Base-by-base conservation (phyloP, 2,888 invertebrate species). In the Heliconius ethilla region DNA sequence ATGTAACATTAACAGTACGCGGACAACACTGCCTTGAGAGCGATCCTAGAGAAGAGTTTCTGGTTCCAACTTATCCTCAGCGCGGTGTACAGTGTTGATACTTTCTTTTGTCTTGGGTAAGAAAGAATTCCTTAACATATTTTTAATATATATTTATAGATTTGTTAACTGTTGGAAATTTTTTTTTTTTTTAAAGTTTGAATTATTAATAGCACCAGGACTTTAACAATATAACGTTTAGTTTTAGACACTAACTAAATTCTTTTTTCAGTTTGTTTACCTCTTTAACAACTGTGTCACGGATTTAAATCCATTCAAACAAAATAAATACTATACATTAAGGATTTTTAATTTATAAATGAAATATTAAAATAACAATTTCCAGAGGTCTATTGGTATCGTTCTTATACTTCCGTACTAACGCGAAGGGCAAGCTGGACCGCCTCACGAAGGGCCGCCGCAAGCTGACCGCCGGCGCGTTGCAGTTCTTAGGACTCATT, bases 351-450 rank as follows among this genome's bases (percentile, higher is more conserved):
- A 51, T 45, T 11, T 37, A 7, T 51, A 15, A 5, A 51, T 51
- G 7, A 51, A 51, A 2, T 51, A 0, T 22, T 51, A 7, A 22
- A 51, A 51, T 51, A 22, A 51, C 3, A 59, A 59, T 63, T 13
- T 11, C 10, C n/a, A 97, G 98, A 82, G 98, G 98, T 13, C 95
- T 98, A 86, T 92, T 98, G 84, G 97, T 98, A 10, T 96, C 97
- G n/a, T 98, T 97, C 89, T 94, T 98, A 73, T 98, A 97, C 90
- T 97, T 97, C 92, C 96, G 97, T 55, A 97, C 97, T 1, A 96
- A 96, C 86, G 96, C 96, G 22, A 97, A 96, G 87, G 97, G 97
- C 75, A 96, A 96, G 86, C 90, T 97, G 81, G 97, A 97, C 83
- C 90, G 93, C 78, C 91, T 96, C 69, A 95, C 96, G 70, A 96